phyloP scores from a whole-genome alignment of 2,113 vertebrate genomes.

The Ptyas mucosa region DNA sequence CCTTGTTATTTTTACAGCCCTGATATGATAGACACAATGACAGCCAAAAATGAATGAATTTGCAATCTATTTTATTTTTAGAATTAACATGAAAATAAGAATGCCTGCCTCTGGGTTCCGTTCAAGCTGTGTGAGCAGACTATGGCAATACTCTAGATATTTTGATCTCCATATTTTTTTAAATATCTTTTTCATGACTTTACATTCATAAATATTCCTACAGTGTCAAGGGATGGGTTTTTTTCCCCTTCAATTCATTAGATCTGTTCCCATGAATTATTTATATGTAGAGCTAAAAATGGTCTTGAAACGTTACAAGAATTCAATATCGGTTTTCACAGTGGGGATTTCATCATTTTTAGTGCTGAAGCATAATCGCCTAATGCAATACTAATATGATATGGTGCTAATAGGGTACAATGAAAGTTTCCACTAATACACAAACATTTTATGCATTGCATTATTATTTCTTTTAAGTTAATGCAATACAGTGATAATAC shows the following conservation, averaged over 20 bases:
- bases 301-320: conserved; percentile 80
- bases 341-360: conserved; percentile 78
- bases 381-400: conserved; percentile 77
- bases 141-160: conserved; percentile 42
- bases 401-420: conserved; percentile 78
- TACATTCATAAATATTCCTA: conserved; percentile 76
- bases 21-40: not conserved
- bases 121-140: not conserved
- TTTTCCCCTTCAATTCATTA: conserved; percentile 74
- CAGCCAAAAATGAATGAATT: not conserved
- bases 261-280: conserved; percentile 78
- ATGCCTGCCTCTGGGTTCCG: not conserved
- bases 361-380: conserved; percentile 72
- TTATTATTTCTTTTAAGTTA: conserved; percentile 81
- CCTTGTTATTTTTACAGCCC: not conserved
- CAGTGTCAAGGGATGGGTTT: conserved; percentile 67
- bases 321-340: conserved; percentile 81
- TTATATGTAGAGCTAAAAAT: conserved; percentile 76
- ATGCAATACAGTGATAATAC: conserved; percentile 79
- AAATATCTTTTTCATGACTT: conserved; percentile 62
- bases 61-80: not conserved
- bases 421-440: conserved; percentile 74
- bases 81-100: not conserved
- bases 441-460: conserved; percentile 78
- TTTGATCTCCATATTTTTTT: conserved; percentile 45